Conservation (phyloP, 2,113 vertebrate species). For the Nerophis ophidion region DNA sequence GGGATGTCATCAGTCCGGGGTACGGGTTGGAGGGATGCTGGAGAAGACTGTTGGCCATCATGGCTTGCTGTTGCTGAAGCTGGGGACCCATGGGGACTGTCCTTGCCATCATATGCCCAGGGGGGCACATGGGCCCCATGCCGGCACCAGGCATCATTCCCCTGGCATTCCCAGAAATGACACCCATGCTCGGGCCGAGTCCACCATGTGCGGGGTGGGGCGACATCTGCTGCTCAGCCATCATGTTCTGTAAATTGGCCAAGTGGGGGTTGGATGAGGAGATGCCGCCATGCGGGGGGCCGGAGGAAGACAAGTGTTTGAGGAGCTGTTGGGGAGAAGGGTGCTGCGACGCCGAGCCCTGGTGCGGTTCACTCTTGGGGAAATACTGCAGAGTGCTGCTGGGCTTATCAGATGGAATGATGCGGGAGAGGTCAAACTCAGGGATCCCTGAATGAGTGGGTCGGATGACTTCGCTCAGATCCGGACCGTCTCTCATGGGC, state of each 20-base stretch:
- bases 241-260: conserved; percentile 97
- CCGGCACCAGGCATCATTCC: conserved; percentile 74
- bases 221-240: conserved; percentile 85
- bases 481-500: conserved; percentile 81
- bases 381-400: conserved; percentile 99
- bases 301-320: conserved; percentile 68
- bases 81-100: conserved; percentile 79
- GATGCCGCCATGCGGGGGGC: conserved; percentile 46
- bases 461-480: conserved; percentile 94
- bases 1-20: conserved; percentile 84
- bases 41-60: conserved; percentile 83
- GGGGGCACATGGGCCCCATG: conserved; percentile 83
- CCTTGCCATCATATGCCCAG: conserved; percentile 91
- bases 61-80: conserved; percentile 70
- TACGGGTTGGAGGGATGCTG: conserved; percentile 71
- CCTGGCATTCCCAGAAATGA: conserved; percentile 68
- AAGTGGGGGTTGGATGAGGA: conserved; percentile 89
- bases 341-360: conserved; percentile 57
- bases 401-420: conserved; percentile 97
- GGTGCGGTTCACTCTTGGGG: conserved; percentile 80
- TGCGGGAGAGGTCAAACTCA: conserved; percentile 93
- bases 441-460: conserved; percentile 89
- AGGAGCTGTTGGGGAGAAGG: conserved; percentile 66
- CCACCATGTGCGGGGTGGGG: conserved; percentile 67
- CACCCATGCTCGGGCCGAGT: conserved; percentile 73